Conservation (phyloP, 2,797 vertebrate genomes). For the Brotula barbata region DNA sequence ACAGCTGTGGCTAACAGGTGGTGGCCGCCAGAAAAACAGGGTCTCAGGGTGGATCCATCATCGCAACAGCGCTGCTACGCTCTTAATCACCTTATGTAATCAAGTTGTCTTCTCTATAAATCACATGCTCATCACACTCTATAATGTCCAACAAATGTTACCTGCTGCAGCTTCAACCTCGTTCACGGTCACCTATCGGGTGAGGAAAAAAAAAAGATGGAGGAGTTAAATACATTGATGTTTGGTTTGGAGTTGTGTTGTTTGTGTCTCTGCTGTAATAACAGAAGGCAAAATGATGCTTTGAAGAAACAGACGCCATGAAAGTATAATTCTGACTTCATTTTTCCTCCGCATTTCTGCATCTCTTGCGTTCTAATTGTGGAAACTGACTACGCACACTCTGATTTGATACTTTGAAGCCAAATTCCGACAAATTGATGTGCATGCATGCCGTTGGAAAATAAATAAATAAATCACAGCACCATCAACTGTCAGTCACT, state of each 20-base stretch:
- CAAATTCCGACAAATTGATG: no score
- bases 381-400: no score
- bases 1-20: constrained; percentile 17
- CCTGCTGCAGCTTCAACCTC: constrained; percentile 38
- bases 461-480: no score
- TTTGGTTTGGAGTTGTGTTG: not conserved
- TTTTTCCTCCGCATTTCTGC: no score
- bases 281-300: no score
- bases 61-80: not conserved
- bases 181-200: constrained; percentile 47
- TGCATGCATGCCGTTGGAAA: not conserved
- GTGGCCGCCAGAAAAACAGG: constrained; percentile 8
- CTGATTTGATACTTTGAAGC: no score
- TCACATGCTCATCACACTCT: not conserved
- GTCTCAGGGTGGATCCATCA: no score
- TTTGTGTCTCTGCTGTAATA: constrained; percentile 11
- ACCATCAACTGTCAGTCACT: constrained; percentile 23
- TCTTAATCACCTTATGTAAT: not conserved
- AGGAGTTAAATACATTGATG: constrained; percentile 1
- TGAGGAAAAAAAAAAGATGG: constrained; percentile 21
- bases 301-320: not conserved
- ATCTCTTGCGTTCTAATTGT: no score
- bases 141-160: constrained; percentile 31
- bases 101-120: not conserved
- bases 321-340: no score